phyloP scores from a whole-genome alignment of 2,797 vertebrate species.

The Crenuchus spilurus region DNA sequence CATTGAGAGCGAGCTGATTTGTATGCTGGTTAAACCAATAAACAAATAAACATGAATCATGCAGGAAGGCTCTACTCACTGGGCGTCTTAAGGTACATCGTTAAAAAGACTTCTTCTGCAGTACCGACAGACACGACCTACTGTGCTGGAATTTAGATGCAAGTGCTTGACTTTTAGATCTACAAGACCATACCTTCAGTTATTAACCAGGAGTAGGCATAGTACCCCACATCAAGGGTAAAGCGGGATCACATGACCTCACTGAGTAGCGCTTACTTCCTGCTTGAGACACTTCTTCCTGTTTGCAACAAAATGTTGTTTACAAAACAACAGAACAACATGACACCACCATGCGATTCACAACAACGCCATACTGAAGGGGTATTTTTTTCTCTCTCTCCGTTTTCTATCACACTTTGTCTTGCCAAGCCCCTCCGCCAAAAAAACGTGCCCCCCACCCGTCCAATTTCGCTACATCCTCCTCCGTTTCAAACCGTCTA shows the following conservation, averaged over 20 bases:
- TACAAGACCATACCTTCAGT: conserved; percentile 2
- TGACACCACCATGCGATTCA: conserved; percentile 31
- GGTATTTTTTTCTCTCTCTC: conserved; percentile 53
- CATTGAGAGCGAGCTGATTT: conserved; percentile 50
- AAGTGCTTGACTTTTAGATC: conserved; percentile 43
- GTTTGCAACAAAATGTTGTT: conserved; percentile 14
- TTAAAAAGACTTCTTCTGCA: conserved; percentile 20
- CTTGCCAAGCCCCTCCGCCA: conserved; percentile 37
- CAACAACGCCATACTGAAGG: conserved; percentile 44
- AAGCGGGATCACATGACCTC: conserved; percentile 1
- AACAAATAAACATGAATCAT: conserved; percentile 56
- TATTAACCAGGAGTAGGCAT: conserved; percentile 8
- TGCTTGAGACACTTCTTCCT: conserved; percentile 37
- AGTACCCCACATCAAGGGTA: conserved; percentile 6
- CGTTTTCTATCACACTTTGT: conserved; percentile 33
- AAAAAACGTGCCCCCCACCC: conserved; percentile 43
- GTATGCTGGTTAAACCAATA: conserved; percentile 57
- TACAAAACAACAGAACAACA: conserved; percentile 37
- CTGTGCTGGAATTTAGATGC: conserved; percentile 23
- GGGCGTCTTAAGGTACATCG: conserved; percentile 21
- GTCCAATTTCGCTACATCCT: conserved; percentile 56
- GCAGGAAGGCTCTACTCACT: conserved; percentile 40
- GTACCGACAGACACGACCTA: neutral
- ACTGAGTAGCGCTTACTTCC: conserved; percentile 36
- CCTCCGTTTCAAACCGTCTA: conserved; percentile 32